Percentiles rank a stretch among this genome's conserved stretches.
These are phyloP conservation scores for Drosophila crucigera DNA, from an alignment of 2,888 invertebrate genomes.

Conservation along the genomic window DNA sequence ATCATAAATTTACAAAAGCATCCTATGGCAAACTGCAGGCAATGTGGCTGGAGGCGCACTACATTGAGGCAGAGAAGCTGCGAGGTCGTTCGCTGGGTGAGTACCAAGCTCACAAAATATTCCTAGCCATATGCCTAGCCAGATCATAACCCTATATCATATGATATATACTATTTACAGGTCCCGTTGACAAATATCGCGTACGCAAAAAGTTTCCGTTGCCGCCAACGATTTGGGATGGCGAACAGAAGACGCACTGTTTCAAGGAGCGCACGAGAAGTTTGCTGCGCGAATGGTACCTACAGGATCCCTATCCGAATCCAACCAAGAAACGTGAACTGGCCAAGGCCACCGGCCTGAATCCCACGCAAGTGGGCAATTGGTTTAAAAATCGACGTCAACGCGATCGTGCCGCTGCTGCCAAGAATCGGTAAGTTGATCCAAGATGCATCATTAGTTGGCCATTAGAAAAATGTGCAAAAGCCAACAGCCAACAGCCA, in stretches of 20 bases:
- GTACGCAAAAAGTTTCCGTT: slow-evolving; percentile 97
- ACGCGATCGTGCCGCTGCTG: slow-evolving; percentile 95
- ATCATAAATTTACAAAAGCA: slow-evolving; percentile 95
- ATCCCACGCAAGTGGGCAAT: slow-evolving; percentile 96
- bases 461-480: slow-evolving; percentile 47
- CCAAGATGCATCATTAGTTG: slow-evolving; percentile 38
- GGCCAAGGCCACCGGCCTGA: slow-evolving; percentile 95
- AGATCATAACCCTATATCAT: neutral
- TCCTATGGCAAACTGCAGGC: slow-evolving; percentile 95
- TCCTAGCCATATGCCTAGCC: neutral
- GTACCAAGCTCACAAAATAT: slow-evolving; percentile 24
- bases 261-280: slow-evolving; percentile 98
- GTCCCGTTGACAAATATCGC: slow-evolving; percentile 97
- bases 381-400: slow-evolving; percentile 97
- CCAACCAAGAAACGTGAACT: slow-evolving; percentile 96
- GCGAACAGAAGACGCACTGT: slow-evolving; percentile 98
- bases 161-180: slow-evolving; percentile 48
- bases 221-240: slow-evolving; percentile 97
- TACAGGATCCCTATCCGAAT: slow-evolving; percentile 98
- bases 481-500: slow-evolving; percentile 4
- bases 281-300: slow-evolving; percentile 98
- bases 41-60: slow-evolving; percentile 98
- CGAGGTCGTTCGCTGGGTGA: slow-evolving; percentile 93
- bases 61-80: slow-evolving; percentile 96
- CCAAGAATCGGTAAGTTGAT: slow-evolving; percentile 95